phyloP scores from a whole-genome alignment of 64 coral and sea anemone genomes.

The Montipora sp. region DNA sequence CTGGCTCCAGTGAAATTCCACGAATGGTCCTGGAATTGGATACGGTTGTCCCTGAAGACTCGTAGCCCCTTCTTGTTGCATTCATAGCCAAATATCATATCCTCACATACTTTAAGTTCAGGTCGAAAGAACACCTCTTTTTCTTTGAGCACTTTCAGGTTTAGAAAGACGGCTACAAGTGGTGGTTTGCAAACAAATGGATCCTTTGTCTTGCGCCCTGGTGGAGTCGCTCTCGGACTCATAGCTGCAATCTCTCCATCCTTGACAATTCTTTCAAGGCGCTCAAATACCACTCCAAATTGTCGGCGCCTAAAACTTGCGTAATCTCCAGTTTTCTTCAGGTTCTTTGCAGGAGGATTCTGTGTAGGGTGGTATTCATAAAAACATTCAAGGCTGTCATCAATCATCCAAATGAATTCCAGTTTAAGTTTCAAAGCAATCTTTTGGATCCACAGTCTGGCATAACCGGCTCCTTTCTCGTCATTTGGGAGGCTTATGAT shows the following conservation, averaged over 20 bases:
- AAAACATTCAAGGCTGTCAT: constrained; percentile 36
- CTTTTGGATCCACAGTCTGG: constrained; percentile 41
- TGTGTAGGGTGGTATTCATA: constrained; percentile 1
- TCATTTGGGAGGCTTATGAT: constrained; percentile 13
- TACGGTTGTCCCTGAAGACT: constrained; percentile 1
- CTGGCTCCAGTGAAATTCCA: neutral
- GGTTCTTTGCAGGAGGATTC: neutral
- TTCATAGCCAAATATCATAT: constrained; percentile 20
- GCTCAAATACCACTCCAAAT: neutral
- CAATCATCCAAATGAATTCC: constrained; percentile 55
- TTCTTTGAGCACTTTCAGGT: neutral
- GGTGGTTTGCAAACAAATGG: constrained; percentile 16
- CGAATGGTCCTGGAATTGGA: neutral
- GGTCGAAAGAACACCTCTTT: constrained; percentile 5
- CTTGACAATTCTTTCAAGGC: neutral
- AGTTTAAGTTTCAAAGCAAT: constrained; percentile 7
- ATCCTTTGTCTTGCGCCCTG: neutral
- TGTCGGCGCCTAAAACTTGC: neutral
- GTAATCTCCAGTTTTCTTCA: neutral
- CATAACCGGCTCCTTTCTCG: constrained; percentile 26
- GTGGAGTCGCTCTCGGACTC: neutral
- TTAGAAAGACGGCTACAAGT: neutral
- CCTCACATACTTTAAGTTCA: constrained; percentile 2
- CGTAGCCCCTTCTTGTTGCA: neutral
- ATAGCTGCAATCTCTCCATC: neutral